Percentiles rank a stretch among this genome's conserved stretches.
Evolutionary conservation across 2,888 invertebrate genomes (phyloP).

Genomic region (Drosophila atripex): DNA sequence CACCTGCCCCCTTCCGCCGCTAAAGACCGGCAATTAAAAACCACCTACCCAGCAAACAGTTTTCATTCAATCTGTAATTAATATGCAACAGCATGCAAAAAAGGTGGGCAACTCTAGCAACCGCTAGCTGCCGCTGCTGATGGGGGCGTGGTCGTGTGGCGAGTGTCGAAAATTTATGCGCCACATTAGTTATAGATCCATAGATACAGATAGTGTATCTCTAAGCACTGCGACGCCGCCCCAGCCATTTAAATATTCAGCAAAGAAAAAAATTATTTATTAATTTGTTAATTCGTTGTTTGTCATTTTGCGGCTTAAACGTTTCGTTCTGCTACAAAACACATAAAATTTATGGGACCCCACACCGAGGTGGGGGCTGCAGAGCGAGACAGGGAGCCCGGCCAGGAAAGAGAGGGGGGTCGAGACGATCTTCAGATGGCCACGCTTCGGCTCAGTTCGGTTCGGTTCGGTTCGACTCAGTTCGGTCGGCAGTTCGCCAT

Average conservation of each 20-base stretch:
- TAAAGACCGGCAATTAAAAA: constrained; percentile 61
- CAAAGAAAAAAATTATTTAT: constrained; percentile 73
- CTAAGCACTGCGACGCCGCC: constrained; percentile 33
- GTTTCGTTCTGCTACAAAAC: constrained; percentile 78
- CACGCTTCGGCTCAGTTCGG: constrained; percentile 31
- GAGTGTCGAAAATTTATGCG: constrained; percentile 67
- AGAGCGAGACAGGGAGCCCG: constrained; percentile 12
- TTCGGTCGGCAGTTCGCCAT: constrained; percentile 22
- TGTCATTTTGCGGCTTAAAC: constrained; percentile 80
- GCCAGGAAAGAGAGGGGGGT: constrained; percentile 1
- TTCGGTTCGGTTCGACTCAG: constrained; percentile 24
- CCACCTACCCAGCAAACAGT: constrained; percentile 42
- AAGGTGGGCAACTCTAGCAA: constrained; percentile 28
- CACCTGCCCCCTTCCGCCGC: constrained; percentile 36
- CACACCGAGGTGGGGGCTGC: constrained; percentile 35
- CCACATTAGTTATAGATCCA: constrained; percentile 56
- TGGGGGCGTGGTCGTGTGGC: constrained; percentile 41
- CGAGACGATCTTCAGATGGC: constrained; percentile 27
- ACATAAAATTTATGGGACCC: constrained; percentile 70
- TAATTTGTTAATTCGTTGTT: constrained; percentile 80
- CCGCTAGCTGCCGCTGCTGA: neutral
- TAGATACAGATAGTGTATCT: constrained; percentile 60
- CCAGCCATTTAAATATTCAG: constrained; percentile 55
- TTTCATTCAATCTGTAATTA: constrained; percentile 50
- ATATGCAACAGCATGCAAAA: constrained; percentile 60